Evolutionary conservation across 2,797 vertebrate genomes (phyloP), one percentile per base, ranked within the genome.

Genomic region (Furcifer pardalis): DNA sequence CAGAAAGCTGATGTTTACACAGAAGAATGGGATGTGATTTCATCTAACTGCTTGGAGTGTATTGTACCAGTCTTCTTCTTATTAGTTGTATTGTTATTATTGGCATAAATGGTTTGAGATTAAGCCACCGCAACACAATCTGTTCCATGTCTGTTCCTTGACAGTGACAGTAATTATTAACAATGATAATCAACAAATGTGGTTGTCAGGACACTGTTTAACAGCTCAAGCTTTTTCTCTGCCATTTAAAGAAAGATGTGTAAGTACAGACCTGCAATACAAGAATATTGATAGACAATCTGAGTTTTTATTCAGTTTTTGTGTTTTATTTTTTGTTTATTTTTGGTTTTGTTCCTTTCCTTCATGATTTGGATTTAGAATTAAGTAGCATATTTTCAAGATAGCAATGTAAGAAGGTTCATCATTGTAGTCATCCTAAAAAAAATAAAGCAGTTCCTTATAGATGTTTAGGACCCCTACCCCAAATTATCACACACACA

Each of bases 91-190:
- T 81, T 35, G 37, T 85, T 85, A 52, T 21, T 49, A 69, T 0
- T 44, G 85, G 27, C 73, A 81, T 40, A 19, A 52, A 73, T 59
- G 71, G 81, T 35, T 75, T 59, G 82, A 87, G 83, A 77, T 76
- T 17, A 30, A 79, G 69, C 5, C 52, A 83, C 32, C 56, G 49
- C 84, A 81, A 71, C 12, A 74, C 90, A 59, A 66, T 66, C 77
- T 88, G 83, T 66, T 82, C 32, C 56, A 83, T 73, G 25, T 74
- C 82, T 84, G 25, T 84, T 90, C 87, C 80, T 68, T 85, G 69
- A 80, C 92, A 92, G 83, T 82, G 84, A 66, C 73, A 89, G 74
- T 76, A 85, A 92, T 88, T 90, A 88, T 79, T 92, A 92, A 86
- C 0, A 1, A n/a, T 77, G 44, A 83, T 72, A 90, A 91, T 87